These are phyloP conservation scores for Clinocottus analis DNA, from an alignment of 2,113 vertebrate genomes.

Conservation along the genomic window DNA sequence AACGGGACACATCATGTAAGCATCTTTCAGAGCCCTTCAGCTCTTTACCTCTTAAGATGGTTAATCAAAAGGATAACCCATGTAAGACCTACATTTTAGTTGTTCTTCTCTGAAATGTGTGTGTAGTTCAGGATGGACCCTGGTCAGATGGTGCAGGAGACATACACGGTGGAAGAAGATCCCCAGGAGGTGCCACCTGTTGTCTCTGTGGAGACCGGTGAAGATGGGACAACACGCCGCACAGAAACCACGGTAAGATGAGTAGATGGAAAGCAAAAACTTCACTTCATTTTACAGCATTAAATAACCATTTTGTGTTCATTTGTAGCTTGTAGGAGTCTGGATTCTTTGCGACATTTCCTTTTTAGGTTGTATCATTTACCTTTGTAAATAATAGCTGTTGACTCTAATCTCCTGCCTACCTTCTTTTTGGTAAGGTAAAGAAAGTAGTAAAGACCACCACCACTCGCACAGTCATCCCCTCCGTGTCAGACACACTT, in stretches of 20 bases:
- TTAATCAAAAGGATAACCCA: fast-evolving
- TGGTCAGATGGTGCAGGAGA: slow-evolving; percentile 90
- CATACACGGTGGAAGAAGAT: slow-evolving; percentile 88
- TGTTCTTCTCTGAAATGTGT: neutral
- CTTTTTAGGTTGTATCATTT: neutral
- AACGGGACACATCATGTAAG: slow-evolving; percentile 92
- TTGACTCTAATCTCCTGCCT: neutral
- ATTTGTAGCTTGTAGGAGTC: no score
- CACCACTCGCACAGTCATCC: slow-evolving; percentile 90
- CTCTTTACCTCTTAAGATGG: neutral
- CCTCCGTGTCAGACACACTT: slow-evolving; percentile 83
- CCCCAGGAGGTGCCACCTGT: slow-evolving; percentile 87
- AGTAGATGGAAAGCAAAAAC: neutral
- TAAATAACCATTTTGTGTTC: neutral
- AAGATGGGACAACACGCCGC: slow-evolving; percentile 91
- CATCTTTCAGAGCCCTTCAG: neutral
- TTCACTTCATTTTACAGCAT: neutral
- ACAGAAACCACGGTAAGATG: slow-evolving; percentile 90
- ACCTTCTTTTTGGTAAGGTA: slow-evolving; percentile 78
- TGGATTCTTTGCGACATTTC: neutral
- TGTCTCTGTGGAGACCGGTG: slow-evolving; percentile 89
- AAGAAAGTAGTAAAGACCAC: slow-evolving; percentile 95
- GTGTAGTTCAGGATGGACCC: slow-evolving; percentile 91
- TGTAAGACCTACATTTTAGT: neutral
- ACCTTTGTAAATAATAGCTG: neutral